Evolutionary conservation across 2,888 invertebrate species (phyloP).

Genomic region (Oxytorus armatus): DNA sequence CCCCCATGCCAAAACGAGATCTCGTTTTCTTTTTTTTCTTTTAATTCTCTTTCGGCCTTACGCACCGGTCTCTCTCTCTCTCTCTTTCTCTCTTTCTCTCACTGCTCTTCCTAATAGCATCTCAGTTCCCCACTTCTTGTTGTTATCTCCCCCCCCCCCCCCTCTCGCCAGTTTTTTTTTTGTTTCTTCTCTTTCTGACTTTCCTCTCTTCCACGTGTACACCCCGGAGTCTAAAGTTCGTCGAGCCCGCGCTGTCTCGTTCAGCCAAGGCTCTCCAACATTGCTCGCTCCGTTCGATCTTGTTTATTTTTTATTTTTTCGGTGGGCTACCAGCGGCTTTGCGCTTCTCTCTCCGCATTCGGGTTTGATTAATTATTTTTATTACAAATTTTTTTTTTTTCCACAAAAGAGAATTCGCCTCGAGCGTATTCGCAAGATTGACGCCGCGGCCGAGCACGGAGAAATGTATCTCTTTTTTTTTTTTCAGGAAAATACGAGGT

Average conservation of each 20-base stretch:
- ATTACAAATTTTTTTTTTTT: neutral
- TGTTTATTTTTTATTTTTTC: too few species aligned
- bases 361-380: conserved; percentile 61
- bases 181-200: conserved; percentile 8
- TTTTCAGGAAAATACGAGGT: neutral
- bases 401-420: neutral
- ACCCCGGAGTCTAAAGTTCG: too few species aligned
- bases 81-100: conserved; percentile 10
- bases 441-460: neutral
- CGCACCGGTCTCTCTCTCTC: conserved; percentile 15
- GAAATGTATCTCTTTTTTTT: too few species aligned
- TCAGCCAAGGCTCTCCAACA: neutral
- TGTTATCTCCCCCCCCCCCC: conserved; percentile 55
- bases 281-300: too few species aligned
- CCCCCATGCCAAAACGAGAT: conserved; percentile 46
- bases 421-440: conserved; percentile 1
- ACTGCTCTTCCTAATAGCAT: neutral
- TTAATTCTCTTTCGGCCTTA: conserved; percentile 64
- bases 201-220: neutral
- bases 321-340: too few species aligned
- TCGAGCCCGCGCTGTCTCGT: neutral
- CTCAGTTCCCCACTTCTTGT: conserved; percentile 51
- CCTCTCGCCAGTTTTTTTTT: neutral
- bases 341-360: too few species aligned
- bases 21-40: conserved; percentile 31